Base-by-base conservation (phyloP, 2,113 vertebrate species). In the Dicentrarchus labrax region DNA sequence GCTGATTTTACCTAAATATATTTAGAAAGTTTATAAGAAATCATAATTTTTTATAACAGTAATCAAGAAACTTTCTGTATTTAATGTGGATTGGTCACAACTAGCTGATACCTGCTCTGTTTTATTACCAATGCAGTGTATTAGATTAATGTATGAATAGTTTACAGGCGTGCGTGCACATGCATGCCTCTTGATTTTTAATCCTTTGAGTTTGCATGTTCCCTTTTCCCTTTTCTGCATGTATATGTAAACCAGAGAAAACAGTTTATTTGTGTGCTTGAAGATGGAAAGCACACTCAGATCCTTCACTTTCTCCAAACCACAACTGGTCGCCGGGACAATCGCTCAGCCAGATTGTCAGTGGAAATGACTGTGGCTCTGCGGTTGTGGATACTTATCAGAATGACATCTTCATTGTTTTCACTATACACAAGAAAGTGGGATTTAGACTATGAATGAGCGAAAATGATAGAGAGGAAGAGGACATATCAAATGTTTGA, bases 311-410 rank as follows among this genome's bases (percentile, higher is more conserved):
- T n/a, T 39, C 13, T 57, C 41, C 69, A 38, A 19, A 41, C n/a
- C 30, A 24, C 73, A 51, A 50, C 30, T 13, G 43, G 30, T 36
- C n/a, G 3, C 45, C 0, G 8, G 19, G 41, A 65, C 39, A 12
- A 10, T 54, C 50, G 21, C 10, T 59, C 38, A 59, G 43, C 48
- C 65, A 22, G 38, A 54, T 9, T 9, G 22, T 71, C 38, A 51
- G 41, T 7, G 68, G 66, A 65, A 82, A 83, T 61, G 11, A 76
- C 11, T 57, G 59, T 36, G 16, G 45, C 24, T 68, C 39, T n/a
- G 62, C 12, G 39, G 68, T 61, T 48, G 5, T 48, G 6, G 43
- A 56, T 71, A 6, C 30, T 70, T 50, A 59, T 84, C 59, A 22
- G 41, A 50, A 10, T 68, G 15, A 38, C 19, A 45, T 71, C 17